Evolutionary conservation across 2,797 vertebrate species (phyloP).

Genomic region (Anguilla marmorata): DNA sequence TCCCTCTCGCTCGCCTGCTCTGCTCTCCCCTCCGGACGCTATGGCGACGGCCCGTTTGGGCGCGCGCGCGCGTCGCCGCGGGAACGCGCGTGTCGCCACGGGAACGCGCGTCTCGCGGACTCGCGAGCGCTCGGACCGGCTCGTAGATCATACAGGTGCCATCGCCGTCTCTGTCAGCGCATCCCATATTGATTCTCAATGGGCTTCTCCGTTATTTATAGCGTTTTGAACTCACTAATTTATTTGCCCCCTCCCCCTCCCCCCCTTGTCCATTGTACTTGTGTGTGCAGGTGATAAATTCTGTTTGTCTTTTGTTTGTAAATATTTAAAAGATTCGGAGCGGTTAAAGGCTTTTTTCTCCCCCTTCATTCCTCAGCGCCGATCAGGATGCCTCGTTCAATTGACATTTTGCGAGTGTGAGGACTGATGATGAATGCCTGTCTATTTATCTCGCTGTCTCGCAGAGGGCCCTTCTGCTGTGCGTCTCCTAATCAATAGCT

Average conservation of each 20-base stretch:
- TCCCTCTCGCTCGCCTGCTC: neutral
- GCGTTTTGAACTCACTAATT: constrained; percentile 18
- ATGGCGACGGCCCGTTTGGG: neutral
- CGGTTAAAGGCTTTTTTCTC: neutral
- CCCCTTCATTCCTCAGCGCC: neutral
- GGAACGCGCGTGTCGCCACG: too few relatives aligned
- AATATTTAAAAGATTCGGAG: constrained; percentile 19
- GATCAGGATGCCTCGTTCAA: neutral
- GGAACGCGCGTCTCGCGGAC: neutral
- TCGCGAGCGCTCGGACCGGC: neutral
- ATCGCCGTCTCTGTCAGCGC: neutral
- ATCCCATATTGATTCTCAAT: constrained; percentile 10
- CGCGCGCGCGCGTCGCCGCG: neutral
- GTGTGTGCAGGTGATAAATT: constrained; percentile 7
- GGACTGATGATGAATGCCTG: constrained; percentile 55
- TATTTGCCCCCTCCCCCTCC: neutral
- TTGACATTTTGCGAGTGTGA: neutral
- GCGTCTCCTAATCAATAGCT: constrained; percentile 71
- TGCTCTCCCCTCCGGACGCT: neutral
- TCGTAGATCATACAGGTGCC: constrained; percentile 17
- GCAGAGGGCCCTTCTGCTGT: constrained; percentile 57
- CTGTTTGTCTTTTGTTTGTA: constrained; percentile 22
- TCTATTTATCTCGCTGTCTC: constrained; percentile 62
- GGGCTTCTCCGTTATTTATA: neutral
- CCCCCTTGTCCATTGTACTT: neutral